These are phyloP conservation scores for Heterohyrax brucei DNA, from an alignment of 2,797 vertebrate species.

Conservation along the genomic window DNA sequence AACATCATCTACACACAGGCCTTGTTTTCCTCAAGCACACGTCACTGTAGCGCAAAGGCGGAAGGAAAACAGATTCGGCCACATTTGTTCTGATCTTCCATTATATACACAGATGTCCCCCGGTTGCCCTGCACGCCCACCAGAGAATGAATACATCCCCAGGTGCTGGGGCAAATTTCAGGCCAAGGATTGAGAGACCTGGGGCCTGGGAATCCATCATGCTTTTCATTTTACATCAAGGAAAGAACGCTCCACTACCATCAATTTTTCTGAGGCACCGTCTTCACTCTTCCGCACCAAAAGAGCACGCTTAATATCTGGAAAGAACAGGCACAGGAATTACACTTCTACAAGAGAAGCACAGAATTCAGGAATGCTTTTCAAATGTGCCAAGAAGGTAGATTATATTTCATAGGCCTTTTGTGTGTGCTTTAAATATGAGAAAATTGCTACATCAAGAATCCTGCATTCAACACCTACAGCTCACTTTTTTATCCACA, in stretches of 20 bases:
- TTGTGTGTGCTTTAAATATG: slow-evolving; percentile 39
- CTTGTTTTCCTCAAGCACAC: slow-evolving; percentile 74
- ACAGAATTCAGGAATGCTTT: slow-evolving; percentile 74
- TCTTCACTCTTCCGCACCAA: slow-evolving; percentile 72
- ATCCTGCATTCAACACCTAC: slow-evolving; percentile 61
- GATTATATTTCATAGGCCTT: slow-evolving; percentile 68
- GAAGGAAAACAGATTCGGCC: slow-evolving; percentile 80
- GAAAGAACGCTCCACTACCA: not conserved
- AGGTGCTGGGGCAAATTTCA: slow-evolving; percentile 47
- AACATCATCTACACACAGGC: slow-evolving; percentile 70
- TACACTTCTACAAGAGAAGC: slow-evolving; percentile 69
- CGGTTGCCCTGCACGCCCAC: accelerated
- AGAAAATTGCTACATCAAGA: slow-evolving; percentile 69
- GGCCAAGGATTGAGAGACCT: slow-evolving; percentile 75
- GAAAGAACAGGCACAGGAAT: slow-evolving; percentile 67
- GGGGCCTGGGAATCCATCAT: slow-evolving; percentile 64
- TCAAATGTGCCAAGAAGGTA: slow-evolving; percentile 79
- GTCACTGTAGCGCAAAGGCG: not conserved
- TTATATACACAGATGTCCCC: not conserved
- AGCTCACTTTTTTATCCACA: slow-evolving; percentile 72
- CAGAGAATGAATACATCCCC: slow-evolving; percentile 3
- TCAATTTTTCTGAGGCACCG: slow-evolving; percentile 68
- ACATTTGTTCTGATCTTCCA: slow-evolving; percentile 70
- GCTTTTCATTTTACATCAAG: slow-evolving; percentile 73
- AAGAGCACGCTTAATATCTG: slow-evolving; percentile 69